Base-by-base conservation (phyloP, 2,888 invertebrate genomes). In the Cephus nigrinus region DNA sequence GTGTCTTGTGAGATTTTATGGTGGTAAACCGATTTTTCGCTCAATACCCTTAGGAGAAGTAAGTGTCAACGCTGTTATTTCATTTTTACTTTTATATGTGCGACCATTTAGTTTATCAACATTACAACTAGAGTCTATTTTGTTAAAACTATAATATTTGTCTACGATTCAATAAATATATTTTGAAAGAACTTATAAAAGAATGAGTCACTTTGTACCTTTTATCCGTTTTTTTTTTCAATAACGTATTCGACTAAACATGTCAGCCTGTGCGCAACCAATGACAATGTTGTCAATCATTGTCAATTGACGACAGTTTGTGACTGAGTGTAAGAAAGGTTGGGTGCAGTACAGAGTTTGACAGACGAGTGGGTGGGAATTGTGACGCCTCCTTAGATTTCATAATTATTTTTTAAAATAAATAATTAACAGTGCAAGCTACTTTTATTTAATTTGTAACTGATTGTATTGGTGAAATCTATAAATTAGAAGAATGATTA, bases 41-140 rank as follows among this genome's bases (percentile, higher is more conserved):
- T 55, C 55, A 55, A 9, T 55, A 23, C 55, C 23, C 55, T 15
- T 71, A 71, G 31, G 15, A 32, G 71, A 31, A 71, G 32, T 15
- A 30, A 69, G 71, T 33, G 33, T 71, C 23, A 31, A 71, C 55
- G 55, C 23, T 71, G 71, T 71, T 32, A 71, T 71, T 71, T 32
- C 15, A 31, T 71, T 32, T 71, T 71, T 71, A 71, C 71, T 71
- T 71, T 71, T 71, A 71, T 71, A 33, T 33, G 71, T 12, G 71
- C 33, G 71, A 71, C 71, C 33, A 30, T 71, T 71, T 71, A 71
- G 71, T 71, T 71, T 12, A 71, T 55, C 55, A 23, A 55, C 55
- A 23, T 55, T 55, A 55, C 23, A 55, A 55, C 55, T 55, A 55
- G 55, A 55, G 55, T 55, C 55, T 55, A 55, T 55, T 55, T 55